phyloP scores from a whole-genome alignment of 2,888 invertebrate genomes.

The Harpalus rubripes region DNA sequence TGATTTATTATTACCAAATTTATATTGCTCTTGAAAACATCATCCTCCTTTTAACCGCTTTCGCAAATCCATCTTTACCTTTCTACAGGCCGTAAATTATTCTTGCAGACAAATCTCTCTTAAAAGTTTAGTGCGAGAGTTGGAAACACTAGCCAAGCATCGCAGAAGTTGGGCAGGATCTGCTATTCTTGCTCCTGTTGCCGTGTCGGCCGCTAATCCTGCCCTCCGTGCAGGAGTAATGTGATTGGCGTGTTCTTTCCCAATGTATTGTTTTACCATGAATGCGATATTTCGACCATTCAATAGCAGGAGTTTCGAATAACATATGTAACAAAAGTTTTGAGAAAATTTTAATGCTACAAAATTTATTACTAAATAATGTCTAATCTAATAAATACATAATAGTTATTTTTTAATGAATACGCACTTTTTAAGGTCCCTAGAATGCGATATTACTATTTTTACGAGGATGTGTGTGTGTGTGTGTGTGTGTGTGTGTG shows the following conservation, averaged over 20 bases:
- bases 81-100: conserved; percentile 62
- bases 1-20: too few relatives aligned
- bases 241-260: conserved; percentile 39
- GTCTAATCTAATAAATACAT: too few relatives aligned
- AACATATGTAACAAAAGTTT: too few relatives aligned
- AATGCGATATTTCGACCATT: conserved; percentile 9
- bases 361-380: too few relatives aligned
- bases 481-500: too few relatives aligned
- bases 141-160: not conserved
- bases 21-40: too few relatives aligned
- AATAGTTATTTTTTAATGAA: too few relatives aligned
- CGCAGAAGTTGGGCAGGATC: conserved; percentile 10
- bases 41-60: not conserved
- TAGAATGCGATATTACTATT: too few relatives aligned
- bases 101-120: conserved; percentile 65
- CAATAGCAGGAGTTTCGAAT: not conserved
- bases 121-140: conserved; percentile 55
- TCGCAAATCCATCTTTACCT: conserved; percentile 61
- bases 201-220: conserved; percentile 37
- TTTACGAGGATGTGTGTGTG: too few relatives aligned
- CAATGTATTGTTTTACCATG: conserved; percentile 3
- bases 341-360: too few relatives aligned
- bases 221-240: not conserved
- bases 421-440: too few relatives aligned
- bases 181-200: not conserved